These are phyloP conservation scores for Mesembrinibis cayennensis DNA, from an alignment of 2,113 vertebrate genomes.

Conservation along the genomic window DNA sequence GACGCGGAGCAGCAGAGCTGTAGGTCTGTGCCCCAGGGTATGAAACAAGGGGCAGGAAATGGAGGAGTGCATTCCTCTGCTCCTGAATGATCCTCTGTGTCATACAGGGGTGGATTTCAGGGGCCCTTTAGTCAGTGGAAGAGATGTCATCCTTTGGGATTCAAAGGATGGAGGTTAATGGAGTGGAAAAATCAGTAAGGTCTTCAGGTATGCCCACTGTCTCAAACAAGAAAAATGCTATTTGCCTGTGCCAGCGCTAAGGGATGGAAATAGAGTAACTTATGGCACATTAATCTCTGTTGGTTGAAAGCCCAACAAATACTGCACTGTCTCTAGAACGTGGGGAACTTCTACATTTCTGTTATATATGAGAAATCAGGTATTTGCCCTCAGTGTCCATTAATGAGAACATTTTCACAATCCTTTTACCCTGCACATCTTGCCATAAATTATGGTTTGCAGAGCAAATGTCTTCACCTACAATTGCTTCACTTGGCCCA, in stretches of 20 bases:
- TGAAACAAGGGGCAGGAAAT: neutral
- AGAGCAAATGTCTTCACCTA: conserved; percentile 28
- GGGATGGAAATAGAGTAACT: neutral
- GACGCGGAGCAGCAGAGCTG: neutral
- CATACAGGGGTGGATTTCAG: neutral
- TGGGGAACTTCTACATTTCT: conserved; percentile 15
- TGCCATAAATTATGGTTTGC: conserved; percentile 20
- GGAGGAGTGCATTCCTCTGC: neutral
- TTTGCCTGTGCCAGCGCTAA: neutral
- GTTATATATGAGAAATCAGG: neutral
- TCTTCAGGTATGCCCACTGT: neutral
- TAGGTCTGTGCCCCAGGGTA: neutral
- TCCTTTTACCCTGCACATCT: neutral
- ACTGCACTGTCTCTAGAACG: neutral
- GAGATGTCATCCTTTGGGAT: neutral
- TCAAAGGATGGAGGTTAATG: conserved; percentile 15
- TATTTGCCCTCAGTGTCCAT: neutral
- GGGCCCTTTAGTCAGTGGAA: neutral
- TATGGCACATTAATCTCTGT: neutral
- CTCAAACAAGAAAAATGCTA: neutral
- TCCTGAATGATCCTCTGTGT: neutral
- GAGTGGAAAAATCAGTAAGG: conserved; percentile 6
- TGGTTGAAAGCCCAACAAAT: neutral
- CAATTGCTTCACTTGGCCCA: conserved; percentile 42
- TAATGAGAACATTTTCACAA: neutral